Evolutionary conservation across 2,797 vertebrate genomes (phyloP).

Genomic region (Hephaestus fuliginosus): DNA sequence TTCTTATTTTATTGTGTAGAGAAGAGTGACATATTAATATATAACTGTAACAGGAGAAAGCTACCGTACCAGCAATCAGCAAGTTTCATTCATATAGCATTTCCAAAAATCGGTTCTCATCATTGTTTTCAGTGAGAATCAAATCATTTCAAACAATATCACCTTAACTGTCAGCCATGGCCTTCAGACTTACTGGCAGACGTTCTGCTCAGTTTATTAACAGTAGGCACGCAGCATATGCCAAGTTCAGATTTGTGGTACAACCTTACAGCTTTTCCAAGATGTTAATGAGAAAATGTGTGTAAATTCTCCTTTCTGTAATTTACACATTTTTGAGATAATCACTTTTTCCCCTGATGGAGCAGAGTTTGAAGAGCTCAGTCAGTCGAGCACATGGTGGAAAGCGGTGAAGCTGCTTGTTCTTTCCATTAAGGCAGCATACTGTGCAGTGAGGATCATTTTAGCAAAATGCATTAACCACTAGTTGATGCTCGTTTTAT

Average conservation of each 20-base stretch:
- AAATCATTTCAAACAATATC: conserved; percentile 16
- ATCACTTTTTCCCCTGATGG: conserved; percentile 7
- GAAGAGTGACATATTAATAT: neutral
- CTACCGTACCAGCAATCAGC: neutral
- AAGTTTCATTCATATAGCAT: neutral
- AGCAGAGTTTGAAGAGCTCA: neutral
- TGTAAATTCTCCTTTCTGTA: conserved; percentile 6
- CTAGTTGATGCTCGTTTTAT: conserved; percentile 6
- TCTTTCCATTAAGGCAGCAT: neutral
- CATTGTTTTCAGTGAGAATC: conserved; percentile 17
- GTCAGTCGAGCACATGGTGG: neutral
- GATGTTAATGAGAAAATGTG: conserved; percentile 31
- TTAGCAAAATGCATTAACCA: conserved; percentile 8
- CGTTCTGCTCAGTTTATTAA: conserved; percentile 12
- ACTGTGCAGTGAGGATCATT: neutral
- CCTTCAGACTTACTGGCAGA: conserved; percentile 8
- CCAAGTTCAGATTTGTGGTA: conserved; percentile 1
- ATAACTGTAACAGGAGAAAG: neutral
- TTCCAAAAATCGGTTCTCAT: neutral
- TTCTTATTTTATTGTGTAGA: neutral
- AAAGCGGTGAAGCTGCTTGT: conserved; percentile 1
- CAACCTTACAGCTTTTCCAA: conserved; percentile 1
- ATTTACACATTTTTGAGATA: conserved; percentile 7
- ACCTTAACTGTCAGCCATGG: conserved; percentile 9
- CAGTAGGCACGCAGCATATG: neutral